Percentiles rank a stretch among this genome's conserved stretches.
These are phyloP conservation scores for Myotis davidii DNA, from an alignment of 2,113 vertebrate species.

Conservation along the genomic window DNA sequence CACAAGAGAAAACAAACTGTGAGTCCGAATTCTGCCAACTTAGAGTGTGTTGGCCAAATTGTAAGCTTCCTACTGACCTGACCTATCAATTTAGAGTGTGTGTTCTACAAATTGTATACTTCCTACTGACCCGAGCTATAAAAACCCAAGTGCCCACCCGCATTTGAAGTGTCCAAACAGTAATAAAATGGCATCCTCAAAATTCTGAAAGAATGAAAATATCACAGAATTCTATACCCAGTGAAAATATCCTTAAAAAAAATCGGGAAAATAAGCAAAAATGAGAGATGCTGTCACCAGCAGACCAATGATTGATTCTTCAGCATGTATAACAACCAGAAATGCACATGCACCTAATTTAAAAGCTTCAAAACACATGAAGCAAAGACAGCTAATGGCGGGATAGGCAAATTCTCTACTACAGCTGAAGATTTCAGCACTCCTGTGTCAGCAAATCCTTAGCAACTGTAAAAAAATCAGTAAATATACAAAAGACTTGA, in stretches of 20 bases:
- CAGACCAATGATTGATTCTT: neutral
- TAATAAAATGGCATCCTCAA: neutral
- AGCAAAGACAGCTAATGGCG: neutral
- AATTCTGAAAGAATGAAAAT: neutral
- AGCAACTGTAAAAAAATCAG: constrained; percentile 1
- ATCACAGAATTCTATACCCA: neutral
- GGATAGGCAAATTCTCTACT: neutral
- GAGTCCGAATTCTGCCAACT: neutral
- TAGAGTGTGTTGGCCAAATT: neutral
- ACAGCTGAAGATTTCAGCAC: neutral
- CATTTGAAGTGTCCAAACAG: neutral
- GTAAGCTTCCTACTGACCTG: neutral
- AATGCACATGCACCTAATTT: neutral
- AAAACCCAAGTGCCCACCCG: neutral
- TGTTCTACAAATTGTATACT: neutral
- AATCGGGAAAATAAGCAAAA: neutral
- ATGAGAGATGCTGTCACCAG: neutral
- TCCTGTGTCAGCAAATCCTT: neutral
- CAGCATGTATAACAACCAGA: neutral
- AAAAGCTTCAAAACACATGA: neutral
- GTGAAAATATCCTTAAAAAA: neutral
- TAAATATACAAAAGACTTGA: neutral
- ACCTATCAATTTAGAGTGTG: neutral
- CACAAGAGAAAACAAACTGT: neutral
- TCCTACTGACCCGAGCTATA: neutral